Percentiles rank a stretch among this genome's conserved stretches.
Conservation (phyloP, 1,140 invertebrate species). For the Trialeurodes vaporariorum region DNA sequence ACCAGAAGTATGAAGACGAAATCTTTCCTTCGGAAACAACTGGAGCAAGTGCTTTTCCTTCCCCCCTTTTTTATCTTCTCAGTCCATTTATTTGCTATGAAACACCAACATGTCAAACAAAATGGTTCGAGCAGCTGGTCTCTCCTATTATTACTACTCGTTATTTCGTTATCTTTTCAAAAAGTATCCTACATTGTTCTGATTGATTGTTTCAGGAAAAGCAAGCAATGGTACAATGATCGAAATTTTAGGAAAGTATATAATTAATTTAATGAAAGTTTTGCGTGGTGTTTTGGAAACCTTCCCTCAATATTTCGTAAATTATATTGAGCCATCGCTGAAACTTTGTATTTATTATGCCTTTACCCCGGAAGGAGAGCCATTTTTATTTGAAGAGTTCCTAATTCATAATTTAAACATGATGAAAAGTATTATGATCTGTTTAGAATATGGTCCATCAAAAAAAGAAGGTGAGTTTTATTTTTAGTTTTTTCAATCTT, state of each 20-base stretch:
- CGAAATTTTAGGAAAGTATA: conserved; percentile 62
- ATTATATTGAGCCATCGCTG: conserved; percentile 61
- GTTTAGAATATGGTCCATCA: conserved; percentile 48
- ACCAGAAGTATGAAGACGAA: too few relatives aligned
- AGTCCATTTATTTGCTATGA: too few relatives aligned
- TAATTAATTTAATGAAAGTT: conserved; percentile 66
- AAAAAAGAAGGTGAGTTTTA: conserved; percentile 14
- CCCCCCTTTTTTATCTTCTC: too few relatives aligned
- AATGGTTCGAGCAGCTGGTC: too few relatives aligned
- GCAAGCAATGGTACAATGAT: conserved; percentile 35
- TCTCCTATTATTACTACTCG: conserved; percentile 7
- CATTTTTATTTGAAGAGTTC: conserved; percentile 67
- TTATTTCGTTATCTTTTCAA: conserved; percentile 8
- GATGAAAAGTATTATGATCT: conserved; percentile 69
- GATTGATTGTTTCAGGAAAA: conserved; percentile 51
- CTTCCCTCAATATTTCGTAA: conserved; percentile 65
- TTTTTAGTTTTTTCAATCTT: too few relatives aligned
- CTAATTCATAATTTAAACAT: conserved; percentile 81
- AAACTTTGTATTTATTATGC: conserved; percentile 75
- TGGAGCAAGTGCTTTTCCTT: too few relatives aligned
- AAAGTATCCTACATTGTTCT: conserved; percentile 10
- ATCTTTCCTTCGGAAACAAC: too few relatives aligned
- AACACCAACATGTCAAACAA: too few relatives aligned
- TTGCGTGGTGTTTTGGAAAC: conserved; percentile 57
- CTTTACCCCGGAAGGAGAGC: conserved; percentile 66